Evolutionary conservation across 37 sponge, comb jelly and placozoan species (phyloP).

Genomic region (Hexactinellida sp.): DNA sequence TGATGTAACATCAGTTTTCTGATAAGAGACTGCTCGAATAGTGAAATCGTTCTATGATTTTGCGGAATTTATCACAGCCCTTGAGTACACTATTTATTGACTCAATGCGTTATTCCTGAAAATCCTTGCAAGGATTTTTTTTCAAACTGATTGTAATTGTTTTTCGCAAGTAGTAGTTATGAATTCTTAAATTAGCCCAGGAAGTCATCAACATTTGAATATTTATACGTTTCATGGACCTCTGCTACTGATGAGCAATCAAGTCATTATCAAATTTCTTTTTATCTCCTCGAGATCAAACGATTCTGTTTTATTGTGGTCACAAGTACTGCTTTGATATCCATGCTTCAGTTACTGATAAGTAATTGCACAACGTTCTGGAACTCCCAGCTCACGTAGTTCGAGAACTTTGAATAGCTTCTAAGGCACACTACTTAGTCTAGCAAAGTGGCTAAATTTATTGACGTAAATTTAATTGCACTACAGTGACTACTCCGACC

Average conservation of each 20-base stretch:
- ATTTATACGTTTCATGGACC: background rate
- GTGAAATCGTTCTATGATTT: background rate
- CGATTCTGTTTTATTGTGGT: background rate
- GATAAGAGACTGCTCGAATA: background rate
- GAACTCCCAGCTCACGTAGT: background rate
- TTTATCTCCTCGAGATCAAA: too few relatives aligned
- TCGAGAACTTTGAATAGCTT: too few relatives aligned
- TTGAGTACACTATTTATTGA: background rate
- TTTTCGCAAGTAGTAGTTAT: too few relatives aligned
- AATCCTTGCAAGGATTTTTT: background rate
- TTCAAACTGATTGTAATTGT: background rate
- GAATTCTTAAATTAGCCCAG: background rate
- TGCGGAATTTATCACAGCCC: background rate
- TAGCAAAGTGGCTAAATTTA: too few relatives aligned
- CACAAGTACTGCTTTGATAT: background rate
- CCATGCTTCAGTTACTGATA: background rate
- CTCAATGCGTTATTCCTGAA: background rate
- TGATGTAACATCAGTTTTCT: background rate
- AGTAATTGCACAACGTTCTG: background rate
- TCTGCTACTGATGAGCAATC: background rate
- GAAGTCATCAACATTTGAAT: background rate
- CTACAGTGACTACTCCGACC: too few relatives aligned
- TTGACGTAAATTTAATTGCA: too few relatives aligned
- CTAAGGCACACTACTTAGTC: too few relatives aligned
- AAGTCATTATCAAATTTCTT: slow-evolving; percentile 6